A percentile compares a stretch with the other conserved stretches of the same genome.
Conservation (phyloP, 2,888 invertebrate species). For the Eupithecia inturbata region DNA sequence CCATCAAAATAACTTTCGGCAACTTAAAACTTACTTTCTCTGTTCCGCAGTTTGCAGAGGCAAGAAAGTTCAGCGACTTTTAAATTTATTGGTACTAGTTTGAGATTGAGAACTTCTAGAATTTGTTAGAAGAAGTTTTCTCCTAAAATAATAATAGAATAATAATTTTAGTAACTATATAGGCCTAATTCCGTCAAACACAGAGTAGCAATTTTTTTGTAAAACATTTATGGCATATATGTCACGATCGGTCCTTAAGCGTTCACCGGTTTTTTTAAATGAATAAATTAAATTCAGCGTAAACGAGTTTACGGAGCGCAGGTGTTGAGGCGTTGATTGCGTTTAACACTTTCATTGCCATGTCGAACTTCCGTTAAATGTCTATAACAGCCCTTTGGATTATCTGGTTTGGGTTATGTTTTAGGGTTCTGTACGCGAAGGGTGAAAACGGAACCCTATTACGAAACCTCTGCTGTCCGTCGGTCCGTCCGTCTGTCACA, state of each 20-base stretch:
- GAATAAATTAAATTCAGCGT: not conserved
- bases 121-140: slow-evolving; percentile 5
- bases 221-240: too few relatives aligned
- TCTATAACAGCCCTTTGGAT: too few relatives aligned
- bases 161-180: not conserved
- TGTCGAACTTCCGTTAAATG: not conserved
- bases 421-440: too few relatives aligned
- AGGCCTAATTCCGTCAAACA: not conserved
- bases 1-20: slow-evolving; percentile 29
- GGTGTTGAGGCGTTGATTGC: not conserved
- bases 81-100: slow-evolving; percentile 36
- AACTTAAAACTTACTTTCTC: slow-evolving; percentile 25
- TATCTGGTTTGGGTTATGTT: too few relatives aligned
- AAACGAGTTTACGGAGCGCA: not conserved
- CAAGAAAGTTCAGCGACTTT: slow-evolving; percentile 35
- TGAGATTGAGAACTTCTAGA: slow-evolving; percentile 5
- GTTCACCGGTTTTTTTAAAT: too few relatives aligned
- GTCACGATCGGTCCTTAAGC: too few relatives aligned
- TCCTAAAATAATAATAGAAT: too few relatives aligned
- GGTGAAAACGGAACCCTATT: too few relatives aligned
- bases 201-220: too few relatives aligned
- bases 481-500: too few relatives aligned
- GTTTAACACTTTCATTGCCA: not conserved
- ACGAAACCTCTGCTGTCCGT: too few relatives aligned
- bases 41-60: slow-evolving; percentile 28